Base-by-base conservation (phyloP, 2,113 vertebrate species). In the Pygoscelis antarcticus region DNA sequence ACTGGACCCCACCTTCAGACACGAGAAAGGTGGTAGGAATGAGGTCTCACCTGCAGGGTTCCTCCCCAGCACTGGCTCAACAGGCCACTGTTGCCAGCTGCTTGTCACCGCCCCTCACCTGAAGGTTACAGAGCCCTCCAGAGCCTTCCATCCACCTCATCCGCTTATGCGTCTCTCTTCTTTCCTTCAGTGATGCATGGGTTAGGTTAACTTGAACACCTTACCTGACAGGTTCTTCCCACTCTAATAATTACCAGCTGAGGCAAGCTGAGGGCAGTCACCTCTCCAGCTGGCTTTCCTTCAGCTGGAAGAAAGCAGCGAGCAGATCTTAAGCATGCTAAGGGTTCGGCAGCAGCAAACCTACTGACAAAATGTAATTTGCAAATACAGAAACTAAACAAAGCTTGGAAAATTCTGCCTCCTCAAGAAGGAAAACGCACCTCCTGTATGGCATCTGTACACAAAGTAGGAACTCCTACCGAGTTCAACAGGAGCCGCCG, bases 141-240 rank as follows among this genome's bases (percentile, higher is more conserved):
- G 23, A 83, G 22, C 6, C 26, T 54, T 57, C 64, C 29, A 49
- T 16, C 62, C 14, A 65, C 68, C 20, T 78, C 64, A 66, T 17
- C 51, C 1, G 0, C 26, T 75, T 7, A 54, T 0, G 2, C 22
- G 76, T 5, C 46, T 40, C 58, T 42, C 36, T 54, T 8, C 51
- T 44, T 77, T 86, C 55, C 62, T 51, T 47, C 42, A 34, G 21
- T 1, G 4, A 61, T 36, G 18, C 0, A 1, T 75, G 54, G 81
- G 47, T 42, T 61, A 83, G 22, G 14, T 36, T 83, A 61, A 61
- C 6, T 89, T 58, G 29, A 93, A 78, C 21, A 68, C 7, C 44
- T 71, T 19, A 55, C n/a, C 74, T 49, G 65, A 79, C 89, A 89
- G 61, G 69, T 91, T 70, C 61, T 84, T 83, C 62, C 79, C 27